These are phyloP conservation scores for Lanius collurio DNA, from an alignment of 2,113 vertebrate species.

Conservation along the genomic window DNA sequence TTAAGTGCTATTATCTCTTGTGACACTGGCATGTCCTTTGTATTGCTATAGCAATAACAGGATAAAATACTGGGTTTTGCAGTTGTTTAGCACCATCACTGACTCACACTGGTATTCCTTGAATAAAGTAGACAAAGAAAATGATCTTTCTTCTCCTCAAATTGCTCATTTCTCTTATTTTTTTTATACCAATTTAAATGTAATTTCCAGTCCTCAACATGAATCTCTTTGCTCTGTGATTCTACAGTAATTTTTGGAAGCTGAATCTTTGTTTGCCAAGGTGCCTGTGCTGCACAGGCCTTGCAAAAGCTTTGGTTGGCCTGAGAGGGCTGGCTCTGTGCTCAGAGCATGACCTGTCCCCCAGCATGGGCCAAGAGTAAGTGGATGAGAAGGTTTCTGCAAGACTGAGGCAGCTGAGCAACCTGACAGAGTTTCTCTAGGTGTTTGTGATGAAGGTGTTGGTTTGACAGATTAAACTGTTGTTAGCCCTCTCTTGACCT, in stretches of 20 bases:
- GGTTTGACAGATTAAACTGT: neutral
- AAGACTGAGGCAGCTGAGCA: neutral
- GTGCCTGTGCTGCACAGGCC: too few relatives aligned
- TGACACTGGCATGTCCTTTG: neutral
- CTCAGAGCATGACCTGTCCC: fast-evolving
- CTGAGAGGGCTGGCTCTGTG: neutral
- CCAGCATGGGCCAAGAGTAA: fast-evolving
- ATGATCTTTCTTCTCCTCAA: neutral
- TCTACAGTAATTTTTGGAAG: neutral
- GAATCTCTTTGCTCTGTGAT: neutral
- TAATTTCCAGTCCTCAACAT: neutral
- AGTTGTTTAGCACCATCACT: neutral
- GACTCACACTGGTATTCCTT: neutral
- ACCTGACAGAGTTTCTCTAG: neutral
- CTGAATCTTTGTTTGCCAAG: neutral
- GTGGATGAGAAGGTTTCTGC: neutral
- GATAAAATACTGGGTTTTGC: neutral
- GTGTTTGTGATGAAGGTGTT: neutral
- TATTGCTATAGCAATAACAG: neutral
- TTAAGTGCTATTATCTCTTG: neutral
- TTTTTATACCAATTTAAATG: neutral
- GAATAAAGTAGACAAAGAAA: neutral
- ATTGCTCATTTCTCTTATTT: neutral
- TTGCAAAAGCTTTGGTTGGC: fast-evolving
- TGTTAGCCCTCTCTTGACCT: neutral